Evolutionary conservation across 2,797 vertebrate genomes (phyloP), one percentile per base, ranked within the genome.

Genomic region (Hippopotamyrus pictus): DNA sequence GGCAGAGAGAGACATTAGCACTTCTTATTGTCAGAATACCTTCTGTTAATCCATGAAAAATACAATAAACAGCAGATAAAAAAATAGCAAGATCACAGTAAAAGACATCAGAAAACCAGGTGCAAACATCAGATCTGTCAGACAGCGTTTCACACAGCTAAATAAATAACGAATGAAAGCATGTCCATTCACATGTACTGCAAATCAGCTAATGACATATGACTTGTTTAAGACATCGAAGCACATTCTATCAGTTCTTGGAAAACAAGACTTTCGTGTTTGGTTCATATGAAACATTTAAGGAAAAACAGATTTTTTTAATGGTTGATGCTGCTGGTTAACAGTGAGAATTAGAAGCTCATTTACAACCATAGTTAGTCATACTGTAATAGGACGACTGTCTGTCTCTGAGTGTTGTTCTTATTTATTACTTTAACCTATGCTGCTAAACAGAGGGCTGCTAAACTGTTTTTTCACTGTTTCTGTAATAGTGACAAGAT

Each of bases 1-100:
- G 92, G 94, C 41, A 59, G 3, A 89, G 14, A 76, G 19, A 1
- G 17, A 11, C 50, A n/a, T 53, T 54, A 73, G 11, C 62, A n/a
- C n/a, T 51, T 25, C 22, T 62, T 62, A 62, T 25, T 62, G 59
- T 25, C 22, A 62, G 8, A 62, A 25, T 5, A 25, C 59, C 8
- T 25, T 62, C 59, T 62, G n/a, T 11, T 9, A 62, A 62, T 25
- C 59, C 59, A 25, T 62, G 59, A 25, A 25, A 62, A 62, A 25
- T 25, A 25, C 8, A 62, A 25, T 25, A 25, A 62, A 62, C 22
- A 11, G 8, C 8, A 62, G 22, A 62, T 62, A 25, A 8, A 25
- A 51, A 22, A 9, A 25, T 0, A 25, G 22, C 54, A 22, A 11
- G 8, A 62, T 22, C 59, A 25, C 22, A 62, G 59, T 25, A 25